Evolutionary conservation across 2,797 vertebrate genomes (phyloP).

Genomic region (Cryptoblepharus egeriae): DNA sequence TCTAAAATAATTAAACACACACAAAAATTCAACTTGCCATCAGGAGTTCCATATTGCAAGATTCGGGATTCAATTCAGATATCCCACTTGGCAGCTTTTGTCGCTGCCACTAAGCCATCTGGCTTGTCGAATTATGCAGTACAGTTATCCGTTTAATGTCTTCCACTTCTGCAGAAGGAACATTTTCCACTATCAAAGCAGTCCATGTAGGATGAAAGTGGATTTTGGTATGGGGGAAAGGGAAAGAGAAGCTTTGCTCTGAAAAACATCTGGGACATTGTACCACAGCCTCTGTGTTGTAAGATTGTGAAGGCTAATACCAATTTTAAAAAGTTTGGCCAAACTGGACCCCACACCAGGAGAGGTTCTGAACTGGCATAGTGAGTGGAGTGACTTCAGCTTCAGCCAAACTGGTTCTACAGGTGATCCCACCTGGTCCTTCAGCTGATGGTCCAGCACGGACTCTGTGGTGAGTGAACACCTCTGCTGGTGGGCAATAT

Average conservation of each 20-base stretch:
- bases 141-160: conserved; percentile 44
- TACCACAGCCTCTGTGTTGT: background rate
- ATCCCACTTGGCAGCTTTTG: conserved; percentile 44
- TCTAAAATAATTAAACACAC: conserved; percentile 58
- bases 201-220: background rate
- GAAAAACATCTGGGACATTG: background rate
- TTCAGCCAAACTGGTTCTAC: too few species aligned
- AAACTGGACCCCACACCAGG: too few species aligned
- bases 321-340: too few species aligned
- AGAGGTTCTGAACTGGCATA: too few species aligned
- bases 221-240: background rate
- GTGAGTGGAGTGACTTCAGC: too few species aligned
- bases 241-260: background rate
- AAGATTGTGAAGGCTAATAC: too few species aligned
- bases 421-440: too few species aligned
- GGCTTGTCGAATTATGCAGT: conserved; percentile 46
- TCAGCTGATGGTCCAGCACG: too few species aligned
- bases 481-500: too few species aligned
- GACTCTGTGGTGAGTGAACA: too few species aligned
- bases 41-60: conserved; percentile 39
- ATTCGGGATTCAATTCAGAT: conserved; percentile 49
- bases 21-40: conserved; percentile 50
- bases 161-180: conserved; percentile 55
- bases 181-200: conserved; percentile 50
- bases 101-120: conserved; percentile 45